Evolutionary conservation across 2,797 vertebrate genomes (phyloP), one percentile per base, ranked within the genome.

Genomic region (Morus bassanus): DNA sequence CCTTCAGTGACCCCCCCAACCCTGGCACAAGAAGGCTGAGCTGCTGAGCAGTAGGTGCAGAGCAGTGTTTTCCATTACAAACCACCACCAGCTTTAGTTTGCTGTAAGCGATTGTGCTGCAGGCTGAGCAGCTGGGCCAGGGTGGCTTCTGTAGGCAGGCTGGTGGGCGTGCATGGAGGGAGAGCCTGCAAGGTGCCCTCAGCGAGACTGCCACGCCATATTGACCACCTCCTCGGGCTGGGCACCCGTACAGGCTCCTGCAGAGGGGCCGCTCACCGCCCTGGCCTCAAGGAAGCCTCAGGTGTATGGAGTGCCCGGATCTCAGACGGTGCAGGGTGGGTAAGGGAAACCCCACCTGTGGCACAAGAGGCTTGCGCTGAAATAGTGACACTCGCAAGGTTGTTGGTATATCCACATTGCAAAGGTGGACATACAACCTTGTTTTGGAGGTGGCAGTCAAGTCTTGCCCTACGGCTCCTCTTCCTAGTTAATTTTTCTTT

Each of bases 221-320:
- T 13, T 4, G 6, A 33, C 24, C 56, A 18, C 35, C 22, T 31
- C 33, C 50, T 51, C 0, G 2, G 33, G 33, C 53, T 2, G 5
- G 48, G 17, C 4, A 3, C 48, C 48, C 8, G 4, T 41, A 25
- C 35, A 23, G 63, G 14, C 25, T 60, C 79, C 63, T 56, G 48
- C 43, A 14, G 23, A n/a, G 30, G 59, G n/a, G 41, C 69, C 1
- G 4, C 60, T 85, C 6, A 2, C 6, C 13, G 7, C 16, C 24
- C 24, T 1, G 10, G 28, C 7, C 2, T 28, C 59, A 18, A 11
- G 51, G n/a, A 22, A 39, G 39, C 51, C 51, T n/a, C 45, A 21
- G 4, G 13, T 1, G 0, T 12, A 7, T 0, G 1, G n/a, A 31
- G 37, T 7, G 27, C 13, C 56, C 1, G 2, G n/a, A 1, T n/a